Conservation (phyloP, 2,888 invertebrate genomes). For the Eumacrocentrus americanus region DNA sequence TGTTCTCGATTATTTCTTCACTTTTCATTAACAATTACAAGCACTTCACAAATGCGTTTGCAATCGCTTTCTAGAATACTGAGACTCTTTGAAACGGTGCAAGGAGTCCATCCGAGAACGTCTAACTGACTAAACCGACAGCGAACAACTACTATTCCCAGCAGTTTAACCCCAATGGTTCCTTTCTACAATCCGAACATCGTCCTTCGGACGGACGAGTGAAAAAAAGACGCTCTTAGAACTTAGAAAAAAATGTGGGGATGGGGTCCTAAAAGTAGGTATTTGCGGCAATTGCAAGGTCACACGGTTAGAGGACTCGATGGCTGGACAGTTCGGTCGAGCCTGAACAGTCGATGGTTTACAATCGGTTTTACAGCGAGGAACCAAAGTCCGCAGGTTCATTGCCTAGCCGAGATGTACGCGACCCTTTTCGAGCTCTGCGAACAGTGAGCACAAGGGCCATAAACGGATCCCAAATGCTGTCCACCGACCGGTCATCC, state of each 20-base stretch:
- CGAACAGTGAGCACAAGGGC: too few relatives aligned
- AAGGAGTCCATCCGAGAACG: neutral
- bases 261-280: conserved; percentile 45
- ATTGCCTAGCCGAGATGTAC: conserved; percentile 32
- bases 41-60: too few relatives aligned
- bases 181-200: conserved; percentile 43
- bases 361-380: conserved; percentile 25
- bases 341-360: conserved; percentile 30
- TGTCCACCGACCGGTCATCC: conserved; percentile 45
- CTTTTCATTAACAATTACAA: too few relatives aligned
- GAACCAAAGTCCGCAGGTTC: conserved; percentile 31
- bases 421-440: conserved; percentile 37
- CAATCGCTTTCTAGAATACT: too few relatives aligned
- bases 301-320: too few relatives aligned
- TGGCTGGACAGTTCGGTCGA: too few relatives aligned
- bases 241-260: conserved; percentile 41
- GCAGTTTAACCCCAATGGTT: conserved; percentile 48
- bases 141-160: conserved; percentile 48
- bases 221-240: conserved; percentile 28
- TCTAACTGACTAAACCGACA: conserved; percentile 44
- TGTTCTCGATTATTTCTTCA: too few relatives aligned
- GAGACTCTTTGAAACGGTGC: neutral
- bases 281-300: conserved; percentile 49
- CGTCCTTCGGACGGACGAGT: conserved; percentile 45
- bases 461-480: conserved; percentile 10